Base-by-base conservation (phyloP, 2,888 invertebrate genomes). In the Caenorhabditis sp. region DNA sequence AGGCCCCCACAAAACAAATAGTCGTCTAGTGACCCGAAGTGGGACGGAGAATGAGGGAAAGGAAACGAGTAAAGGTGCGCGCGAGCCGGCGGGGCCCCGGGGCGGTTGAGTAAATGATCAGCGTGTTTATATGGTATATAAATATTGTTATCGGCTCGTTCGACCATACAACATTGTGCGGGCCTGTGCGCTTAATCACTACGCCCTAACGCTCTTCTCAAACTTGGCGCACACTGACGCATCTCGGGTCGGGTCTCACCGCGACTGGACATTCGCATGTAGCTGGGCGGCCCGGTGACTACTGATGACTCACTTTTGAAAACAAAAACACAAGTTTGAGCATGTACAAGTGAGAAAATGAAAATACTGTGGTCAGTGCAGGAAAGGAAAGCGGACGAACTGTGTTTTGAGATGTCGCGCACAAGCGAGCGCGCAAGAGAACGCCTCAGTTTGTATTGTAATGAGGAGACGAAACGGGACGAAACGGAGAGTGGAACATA, bases 111-210 rank as follows among this genome's bases (percentile, higher is more conserved):
- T 70, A 70, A 70, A 70, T 70, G 70, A 70, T 70, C 70, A 70
- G 35, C 43, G 17, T 68, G 41, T 53, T 59, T 70, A 53, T 52
- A 59, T 70, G 70, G 41, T 70, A 50, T 59, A 70, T 70, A 70
- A 70, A 70, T 46, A 70, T 70, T 70, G 70, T 70, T 70, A 70
- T 70, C 70, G 59, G 59, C 70, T 70, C 70, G 68, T 68, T 59
- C 68, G 59, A 27, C 52, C 59, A 45, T 53, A 59, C 46, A 45
- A 58, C 53, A 45, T 35, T 41, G 32, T 17, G 6, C 24, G 7
- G 24, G 13, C 20, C 55, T 32, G 61, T 13, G 26, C 45, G 45
- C 15, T 41, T 45, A 39, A 45, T 56, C 55, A 66, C 66, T 56
- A 56, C 45, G 56, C 45, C 46, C 22, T 39, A 70, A 59, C 59